Evolutionary conservation across 2,888 invertebrate genomes (phyloP), one percentile per base, ranked within the genome.

Genomic region (Geophilus truncorum): DNA sequence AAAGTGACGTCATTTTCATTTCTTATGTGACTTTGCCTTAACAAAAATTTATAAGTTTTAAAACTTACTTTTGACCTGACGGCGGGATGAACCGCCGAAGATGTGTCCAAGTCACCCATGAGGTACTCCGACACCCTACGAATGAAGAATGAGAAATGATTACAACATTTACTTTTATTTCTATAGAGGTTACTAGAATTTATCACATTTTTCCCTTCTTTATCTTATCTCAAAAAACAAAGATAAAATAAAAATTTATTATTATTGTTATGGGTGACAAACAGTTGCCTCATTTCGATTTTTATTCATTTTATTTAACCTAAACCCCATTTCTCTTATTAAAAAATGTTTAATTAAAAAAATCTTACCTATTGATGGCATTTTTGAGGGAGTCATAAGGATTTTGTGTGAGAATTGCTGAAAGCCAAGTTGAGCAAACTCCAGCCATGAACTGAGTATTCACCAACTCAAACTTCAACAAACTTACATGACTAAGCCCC

Each of bases 101-200:
- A 83, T 79, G 85, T 84, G 80, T 87, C 88, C 79, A 88, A 84
- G 84, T 89, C 89, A 36, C 88, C 88, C 88, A 89, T 89, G 81
- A 89, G 84, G 84, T 88, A 89, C 82, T 89, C 89, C 0, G 89
- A 89, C 12, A 89, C 88, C 85, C 89, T 88, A 85, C 15, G 85
- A 84, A 81, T 80, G 36, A 79, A 82, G 78, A 76, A 76, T 23
- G 21, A 76, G 21, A 57, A 57, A 57, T 57, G 18, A n/a, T n/a
- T n/a, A n/a, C n/a, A n/a, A n/a, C n/a, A n/a, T n/a, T n/a, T n/a
- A n/a, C n/a, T 18, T 12, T 51, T 12, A 51, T 9, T 51, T n/a
- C 5, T 51, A 9, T 51, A 3, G 6, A 18, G 51, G 51, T 51
- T 51, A 51, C 5, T 51, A 15, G 51, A 51, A 51, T 4, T 12